Conservation (phyloP, 2,888 invertebrate genomes). For the Epirrita christyi region DNA sequence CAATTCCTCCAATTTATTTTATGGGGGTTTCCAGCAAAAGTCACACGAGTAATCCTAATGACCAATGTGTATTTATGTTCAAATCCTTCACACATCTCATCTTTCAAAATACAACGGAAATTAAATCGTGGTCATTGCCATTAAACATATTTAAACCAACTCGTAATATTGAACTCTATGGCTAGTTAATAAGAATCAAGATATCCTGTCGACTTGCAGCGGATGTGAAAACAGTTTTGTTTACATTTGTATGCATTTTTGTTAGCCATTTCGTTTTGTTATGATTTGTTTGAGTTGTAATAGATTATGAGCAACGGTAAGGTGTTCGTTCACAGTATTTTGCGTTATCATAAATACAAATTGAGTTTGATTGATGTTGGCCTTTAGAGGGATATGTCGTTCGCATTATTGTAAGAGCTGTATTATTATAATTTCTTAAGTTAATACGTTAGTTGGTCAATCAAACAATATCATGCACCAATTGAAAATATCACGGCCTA, state of each 20-base stretch:
- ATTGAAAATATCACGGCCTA: too few species aligned
- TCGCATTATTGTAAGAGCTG: too few species aligned
- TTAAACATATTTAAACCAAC: slow-evolving; percentile 10
- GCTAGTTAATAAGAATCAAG: not conserved
- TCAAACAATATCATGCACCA: too few species aligned
- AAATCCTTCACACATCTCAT: slow-evolving; percentile 14
- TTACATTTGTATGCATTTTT: slow-evolving; percentile 28
- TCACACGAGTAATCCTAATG: not conserved
- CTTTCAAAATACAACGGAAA: slow-evolving; percentile 21
- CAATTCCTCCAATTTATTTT: too few species aligned
- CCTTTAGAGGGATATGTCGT: not conserved
- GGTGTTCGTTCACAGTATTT: not conserved
- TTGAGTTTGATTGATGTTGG: not conserved
- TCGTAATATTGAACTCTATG: slow-evolving; percentile 2
- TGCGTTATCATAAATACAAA: not conserved
- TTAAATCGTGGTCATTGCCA: slow-evolving; percentile 21
- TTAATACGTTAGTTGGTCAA: too few species aligned
- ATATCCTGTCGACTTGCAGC: not conserved
- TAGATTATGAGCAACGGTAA: slow-evolving; percentile 11
- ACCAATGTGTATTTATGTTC: not conserved
- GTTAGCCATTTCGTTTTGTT: slow-evolving; percentile 18
- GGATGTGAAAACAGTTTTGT: slow-evolving; percentile 17
- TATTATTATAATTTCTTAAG: too few species aligned
- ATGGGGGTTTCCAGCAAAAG: not conserved
- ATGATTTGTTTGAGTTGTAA: slow-evolving; percentile 10